Base-by-base conservation (phyloP, 2,797 vertebrate species). In the Oreortyx pictus region DNA sequence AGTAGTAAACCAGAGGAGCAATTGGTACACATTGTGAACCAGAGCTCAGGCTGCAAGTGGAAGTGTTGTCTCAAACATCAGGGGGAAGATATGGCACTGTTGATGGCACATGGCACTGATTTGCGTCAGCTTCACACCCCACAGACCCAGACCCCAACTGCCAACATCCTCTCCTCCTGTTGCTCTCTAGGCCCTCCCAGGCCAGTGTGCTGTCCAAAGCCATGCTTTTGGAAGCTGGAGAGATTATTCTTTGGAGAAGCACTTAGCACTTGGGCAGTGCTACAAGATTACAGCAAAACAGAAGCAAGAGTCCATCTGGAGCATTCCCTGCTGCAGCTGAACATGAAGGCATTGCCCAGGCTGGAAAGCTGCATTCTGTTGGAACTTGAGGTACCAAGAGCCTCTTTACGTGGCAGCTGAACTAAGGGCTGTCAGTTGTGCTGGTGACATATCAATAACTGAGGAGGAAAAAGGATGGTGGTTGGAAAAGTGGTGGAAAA, bases 1-100 rank as follows among this genome's bases (percentile, higher is more conserved):
- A 85, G 77, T 88, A 85, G 85, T 90, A 90, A 94, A 77, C 61
- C 76, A 88, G 89, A 88, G 66, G 83, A 94, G 61, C 82, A 72
- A 94, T 94, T 83, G 66, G 90, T 95, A 93, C 83, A 78, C 8
- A 15, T 90, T 80, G 75, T 92, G 71, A 94, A 70, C 85, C 14
- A 2, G 74, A 94, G 87, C 85, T 71, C 37, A 4, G 64, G 64
- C 91, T 93, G 82, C 87, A 64, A 67, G 84, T n/a, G 54, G 92
- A 94, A 95, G 82, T 56, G 31, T 87, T 92, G 86, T 86, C 95
- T 89, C 37, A 84, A 93, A 86, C 86, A 85, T 88, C 22, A 52
- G 60, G 25, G 57, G 77, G 35, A 92, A 80, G 90, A 84, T 39
- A 52, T 3, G 0, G 76, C 78, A 16, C 77, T 7, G 60, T 50